These are phyloP conservation scores for Piprites chloris DNA, from an alignment of 2,113 vertebrate genomes.

Conservation along the genomic window DNA sequence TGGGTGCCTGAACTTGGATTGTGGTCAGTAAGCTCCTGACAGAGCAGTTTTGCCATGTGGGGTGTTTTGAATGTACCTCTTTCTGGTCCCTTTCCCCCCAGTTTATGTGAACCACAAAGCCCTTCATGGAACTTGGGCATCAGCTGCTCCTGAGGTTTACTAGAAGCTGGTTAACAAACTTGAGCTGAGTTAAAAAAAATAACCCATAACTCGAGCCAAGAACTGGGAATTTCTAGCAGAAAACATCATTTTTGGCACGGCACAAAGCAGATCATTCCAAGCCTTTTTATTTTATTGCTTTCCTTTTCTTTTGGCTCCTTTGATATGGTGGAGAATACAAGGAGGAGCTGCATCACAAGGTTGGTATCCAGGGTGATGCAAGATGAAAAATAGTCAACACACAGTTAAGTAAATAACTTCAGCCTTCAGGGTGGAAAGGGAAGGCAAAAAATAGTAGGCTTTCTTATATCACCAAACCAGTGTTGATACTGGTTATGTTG, in stretches of 20 bases:
- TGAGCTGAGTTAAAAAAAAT: not conserved
- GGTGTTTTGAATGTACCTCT: not conserved
- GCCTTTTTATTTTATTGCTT: not conserved
- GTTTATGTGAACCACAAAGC: not conserved
- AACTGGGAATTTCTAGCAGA: not conserved
- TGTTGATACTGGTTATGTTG: not conserved
- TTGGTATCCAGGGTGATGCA: not conserved
- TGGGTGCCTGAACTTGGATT: not conserved
- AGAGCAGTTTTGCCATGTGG: not conserved
- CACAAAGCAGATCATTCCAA: not conserved
- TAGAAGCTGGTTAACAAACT: not conserved
- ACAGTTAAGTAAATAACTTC: not conserved
- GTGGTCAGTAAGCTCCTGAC: not conserved
- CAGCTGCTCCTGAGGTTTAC: not conserved
- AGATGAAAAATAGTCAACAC: not conserved
- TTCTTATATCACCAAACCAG: not conserved
- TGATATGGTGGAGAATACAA: not conserved
- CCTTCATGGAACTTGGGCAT: not conserved
- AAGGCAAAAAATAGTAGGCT: not conserved
- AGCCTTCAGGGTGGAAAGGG: not conserved
- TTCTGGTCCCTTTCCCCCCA: not conserved
- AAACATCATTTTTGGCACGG: not conserved
- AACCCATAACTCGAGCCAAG: not conserved
- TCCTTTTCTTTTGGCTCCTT: not conserved
- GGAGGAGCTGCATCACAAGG: not conserved